Evolutionary conservation across 2,888 invertebrate genomes (phyloP).

Genomic region (Stenurella melanura): DNA sequence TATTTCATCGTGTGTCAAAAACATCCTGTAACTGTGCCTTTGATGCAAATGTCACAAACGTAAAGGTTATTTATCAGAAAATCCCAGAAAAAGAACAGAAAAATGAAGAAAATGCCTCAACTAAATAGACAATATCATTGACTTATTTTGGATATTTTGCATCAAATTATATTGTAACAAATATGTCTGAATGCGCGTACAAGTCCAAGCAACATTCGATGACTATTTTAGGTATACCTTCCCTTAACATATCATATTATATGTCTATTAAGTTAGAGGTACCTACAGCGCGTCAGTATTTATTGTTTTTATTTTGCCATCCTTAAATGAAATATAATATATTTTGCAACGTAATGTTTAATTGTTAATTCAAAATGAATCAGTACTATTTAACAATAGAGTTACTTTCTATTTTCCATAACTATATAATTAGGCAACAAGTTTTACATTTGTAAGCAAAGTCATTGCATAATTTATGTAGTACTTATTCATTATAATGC

Average conservation of each 20-base stretch:
- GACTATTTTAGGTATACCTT: background rate
- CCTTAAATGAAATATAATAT: background rate
- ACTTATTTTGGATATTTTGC: too few relatives aligned
- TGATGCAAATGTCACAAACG: too few relatives aligned
- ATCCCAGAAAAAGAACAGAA: too few relatives aligned
- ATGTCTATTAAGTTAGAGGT: background rate
- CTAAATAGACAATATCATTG: too few relatives aligned
- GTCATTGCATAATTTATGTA: background rate
- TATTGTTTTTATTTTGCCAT: background rate
- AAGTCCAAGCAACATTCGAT: too few relatives aligned
- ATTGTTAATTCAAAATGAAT: background rate
- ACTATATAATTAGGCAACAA: background rate
- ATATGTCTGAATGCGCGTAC: too few relatives aligned
- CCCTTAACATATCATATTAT: background rate
- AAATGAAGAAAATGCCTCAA: too few relatives aligned
- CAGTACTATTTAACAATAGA: background rate
- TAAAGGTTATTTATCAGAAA: too few relatives aligned
- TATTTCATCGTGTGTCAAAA: too few relatives aligned
- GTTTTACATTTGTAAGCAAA: background rate
- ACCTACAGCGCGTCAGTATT: background rate
- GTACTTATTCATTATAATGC: background rate
- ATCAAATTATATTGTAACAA: too few relatives aligned
- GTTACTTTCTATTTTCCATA: background rate
- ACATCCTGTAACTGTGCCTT: too few relatives aligned
- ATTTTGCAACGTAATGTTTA: background rate